Evolutionary conservation across 1,140 invertebrate genomes (phyloP).

Genomic region (Zaprionus africanus): DNA sequence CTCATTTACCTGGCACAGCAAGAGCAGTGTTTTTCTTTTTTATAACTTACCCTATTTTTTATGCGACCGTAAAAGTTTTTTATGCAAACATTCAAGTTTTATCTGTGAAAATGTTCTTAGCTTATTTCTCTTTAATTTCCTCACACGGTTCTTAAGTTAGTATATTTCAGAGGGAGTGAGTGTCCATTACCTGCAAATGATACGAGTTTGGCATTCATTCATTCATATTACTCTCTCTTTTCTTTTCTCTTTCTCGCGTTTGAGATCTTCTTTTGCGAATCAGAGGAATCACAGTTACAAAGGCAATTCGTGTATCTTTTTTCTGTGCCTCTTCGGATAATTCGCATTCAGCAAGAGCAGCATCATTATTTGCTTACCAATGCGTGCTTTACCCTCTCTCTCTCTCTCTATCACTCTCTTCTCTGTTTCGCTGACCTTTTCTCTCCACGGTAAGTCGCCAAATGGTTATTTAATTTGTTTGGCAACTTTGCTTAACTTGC

Average conservation of each 20-base stretch:
- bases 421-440: background rate
- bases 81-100: too few relatives aligned
- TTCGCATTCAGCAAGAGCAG: background rate
- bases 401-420: background rate
- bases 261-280: background rate
- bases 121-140: background rate
- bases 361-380: background rate
- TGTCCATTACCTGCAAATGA: too few relatives aligned
- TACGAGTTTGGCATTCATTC: too few relatives aligned
- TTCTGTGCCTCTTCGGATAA: background rate
- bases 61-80: too few relatives aligned
- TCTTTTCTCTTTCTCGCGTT: background rate
- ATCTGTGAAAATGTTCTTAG: background rate
- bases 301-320: background rate
- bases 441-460: constrained; percentile 13
- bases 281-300: background rate
- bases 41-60: too few relatives aligned
- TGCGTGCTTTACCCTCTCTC: background rate
- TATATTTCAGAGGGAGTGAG: too few relatives aligned
- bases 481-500: constrained; percentile 35
- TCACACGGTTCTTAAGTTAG: background rate
- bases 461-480: constrained; percentile 45
- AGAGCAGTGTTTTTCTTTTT: too few relatives aligned
- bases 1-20: too few relatives aligned
- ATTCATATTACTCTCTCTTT: too few relatives aligned